Conservation (phyloP, 2,888 invertebrate genomes). For the Ommatoiulus sabulosus region DNA sequence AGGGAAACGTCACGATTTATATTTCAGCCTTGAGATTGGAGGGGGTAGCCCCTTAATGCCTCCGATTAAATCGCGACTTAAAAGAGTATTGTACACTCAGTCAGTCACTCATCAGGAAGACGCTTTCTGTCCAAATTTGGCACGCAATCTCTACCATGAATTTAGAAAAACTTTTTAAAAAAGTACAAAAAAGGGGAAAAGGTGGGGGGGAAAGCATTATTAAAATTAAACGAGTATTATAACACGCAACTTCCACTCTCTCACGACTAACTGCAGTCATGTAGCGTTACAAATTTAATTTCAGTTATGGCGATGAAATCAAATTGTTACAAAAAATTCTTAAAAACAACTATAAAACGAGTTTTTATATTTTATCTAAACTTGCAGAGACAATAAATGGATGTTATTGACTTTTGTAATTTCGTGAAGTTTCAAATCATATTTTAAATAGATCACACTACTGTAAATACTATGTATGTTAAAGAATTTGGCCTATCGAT, state of each 20-base stretch:
- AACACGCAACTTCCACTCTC: not conserved
- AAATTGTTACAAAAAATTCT: no score
- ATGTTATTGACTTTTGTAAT: no score
- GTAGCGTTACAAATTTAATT: not conserved
- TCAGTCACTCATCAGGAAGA: slow-evolving; percentile 45
- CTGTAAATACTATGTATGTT: no score
- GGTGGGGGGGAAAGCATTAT: not conserved
- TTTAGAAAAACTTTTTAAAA: not conserved
- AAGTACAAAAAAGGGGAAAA: not conserved
- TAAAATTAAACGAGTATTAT: not conserved
- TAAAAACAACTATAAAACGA: no score
- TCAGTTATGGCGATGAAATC: not conserved
- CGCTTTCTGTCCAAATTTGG: not conserved
- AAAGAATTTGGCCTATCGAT: no score
- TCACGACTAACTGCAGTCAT: not conserved
- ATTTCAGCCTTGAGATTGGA: slow-evolving; percentile 38
- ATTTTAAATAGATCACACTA: no score
- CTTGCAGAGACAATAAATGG: no score
- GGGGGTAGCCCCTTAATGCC: slow-evolving; percentile 37
- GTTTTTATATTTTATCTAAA: no score
- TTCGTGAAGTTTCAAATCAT: no score
- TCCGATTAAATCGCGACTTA: slow-evolving; percentile 41
- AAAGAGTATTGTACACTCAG: slow-evolving; percentile 32
- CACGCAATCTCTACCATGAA: not conserved
- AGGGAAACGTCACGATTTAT: slow-evolving; percentile 37